Evolutionary conservation across 1,140 invertebrate species (phyloP), one percentile per base, ranked within the genome.

Genomic region (Sminthurides bifidus): DNA sequence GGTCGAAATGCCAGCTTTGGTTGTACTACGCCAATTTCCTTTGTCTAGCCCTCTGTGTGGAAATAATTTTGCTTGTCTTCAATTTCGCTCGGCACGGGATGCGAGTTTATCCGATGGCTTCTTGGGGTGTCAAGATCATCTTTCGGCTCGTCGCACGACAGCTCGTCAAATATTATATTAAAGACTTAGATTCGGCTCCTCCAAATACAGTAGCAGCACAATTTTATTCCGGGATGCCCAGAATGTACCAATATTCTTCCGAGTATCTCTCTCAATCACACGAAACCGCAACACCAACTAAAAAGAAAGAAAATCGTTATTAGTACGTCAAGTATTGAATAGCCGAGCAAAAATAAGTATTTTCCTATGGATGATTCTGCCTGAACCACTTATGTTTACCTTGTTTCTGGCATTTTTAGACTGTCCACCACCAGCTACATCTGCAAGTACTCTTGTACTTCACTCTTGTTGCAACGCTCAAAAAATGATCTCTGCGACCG

Each of bases 141-240:
- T 48, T 48, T 21, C 19, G 44, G 15, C 19, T 48, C 3, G 30
- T 48, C 8, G 44, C 44, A 15, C 44, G 44, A 10, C 44, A 48
- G 24, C 44, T 48, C 21, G 44, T 48, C 44, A 48, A 48, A 21
- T 48, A 48, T 27, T 48, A 48, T 27, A 48, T 48, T 27, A 48
- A 48, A 19, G 44, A 48, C 24, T 27, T 48, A 4, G 19, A 23
- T 27, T 12, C 44, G 5, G 44, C 44, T 19, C 44, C 44, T 15
- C 44, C 44, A 6, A 48, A 48, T 27, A 48, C 44, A 6, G 44
- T 48, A 12, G 44, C 26, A 27, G 44, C 44, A 8, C 44, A 48
- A 48, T 48, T 48, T 21, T 48, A 48, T 21, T 6, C 19, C 19
- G 44, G 44, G 30, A 27, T 48, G 24, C 44, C 44, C 24, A 8